A percentile compares a stretch with the other conserved stretches of the same genome.
phyloP scores from a whole-genome alignment of 2,113 vertebrate genomes.

The Heloderma charlesbogerti region DNA sequence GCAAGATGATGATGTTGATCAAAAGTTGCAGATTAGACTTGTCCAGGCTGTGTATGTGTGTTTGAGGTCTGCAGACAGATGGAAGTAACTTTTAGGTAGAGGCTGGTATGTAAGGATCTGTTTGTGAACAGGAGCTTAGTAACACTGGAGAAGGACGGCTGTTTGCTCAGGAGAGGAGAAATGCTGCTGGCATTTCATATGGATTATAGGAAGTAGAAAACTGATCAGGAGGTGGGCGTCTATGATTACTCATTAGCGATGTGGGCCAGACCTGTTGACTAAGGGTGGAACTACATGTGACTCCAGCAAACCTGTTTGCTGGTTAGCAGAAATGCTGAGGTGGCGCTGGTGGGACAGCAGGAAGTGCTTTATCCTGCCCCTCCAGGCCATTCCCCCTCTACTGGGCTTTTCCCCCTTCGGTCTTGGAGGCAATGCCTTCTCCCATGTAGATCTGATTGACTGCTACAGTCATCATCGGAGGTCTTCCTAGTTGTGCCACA shows the following conservation, averaged over 20 bases:
- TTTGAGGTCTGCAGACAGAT: not conserved
- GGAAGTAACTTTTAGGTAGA: not conserved
- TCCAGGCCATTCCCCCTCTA: too few relatives aligned
- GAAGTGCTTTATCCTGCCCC: too few relatives aligned
- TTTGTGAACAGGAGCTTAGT: not conserved
- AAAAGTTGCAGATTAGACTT: not conserved
- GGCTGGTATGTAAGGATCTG: not conserved
- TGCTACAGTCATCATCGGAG: too few relatives aligned
- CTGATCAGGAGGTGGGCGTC: not conserved
- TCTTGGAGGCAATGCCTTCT: too few relatives aligned
- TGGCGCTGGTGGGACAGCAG: not conserved
- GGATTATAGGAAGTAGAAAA: not conserved
- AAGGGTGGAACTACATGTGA: not conserved
- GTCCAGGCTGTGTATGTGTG: not conserved
- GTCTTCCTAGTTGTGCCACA: too few relatives aligned
- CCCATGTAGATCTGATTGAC: too few relatives aligned
- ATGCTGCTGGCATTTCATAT: not conserved
- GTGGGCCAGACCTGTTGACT: not conserved
- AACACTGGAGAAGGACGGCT: too few relatives aligned
- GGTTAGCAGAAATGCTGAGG: not conserved
- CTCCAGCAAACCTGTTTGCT: not conserved
- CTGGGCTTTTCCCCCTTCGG: too few relatives aligned
- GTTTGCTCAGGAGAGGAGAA: not conserved
- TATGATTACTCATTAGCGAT: not conserved
- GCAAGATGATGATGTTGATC: too few relatives aligned